Percentiles rank a stretch among this genome's conserved stretches.
Conservation (phyloP, 2,113 vertebrate species). For the Patagioenas fasciata region DNA sequence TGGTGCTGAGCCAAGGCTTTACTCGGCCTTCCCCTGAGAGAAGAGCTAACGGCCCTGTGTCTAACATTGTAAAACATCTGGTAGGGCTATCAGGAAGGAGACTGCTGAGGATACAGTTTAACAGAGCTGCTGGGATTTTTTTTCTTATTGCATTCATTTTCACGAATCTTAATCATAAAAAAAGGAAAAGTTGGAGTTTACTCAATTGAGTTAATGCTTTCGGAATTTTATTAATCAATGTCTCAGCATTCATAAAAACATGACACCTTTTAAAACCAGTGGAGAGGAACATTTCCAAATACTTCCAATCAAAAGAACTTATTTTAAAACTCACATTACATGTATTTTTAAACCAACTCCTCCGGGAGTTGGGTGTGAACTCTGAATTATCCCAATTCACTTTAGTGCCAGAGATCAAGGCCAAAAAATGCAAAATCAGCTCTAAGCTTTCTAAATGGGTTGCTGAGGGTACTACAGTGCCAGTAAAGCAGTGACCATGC, state of each 20-base stretch:
- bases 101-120: constrained; percentile 70
- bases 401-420: constrained; percentile 64
- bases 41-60: constrained; percentile 16
- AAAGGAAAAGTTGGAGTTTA: constrained; percentile 62
- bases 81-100: constrained; percentile 67
- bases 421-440: constrained; percentile 52
- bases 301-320: constrained; percentile 76
- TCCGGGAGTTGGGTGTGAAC: constrained; percentile 66
- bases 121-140: constrained; percentile 73
- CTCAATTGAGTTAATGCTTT: constrained; percentile 78
- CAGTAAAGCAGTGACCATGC: neutral
- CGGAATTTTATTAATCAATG: constrained; percentile 80
- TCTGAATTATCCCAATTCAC: constrained; percentile 74
- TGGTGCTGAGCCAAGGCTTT: constrained; percentile 50
- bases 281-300: constrained; percentile 75
- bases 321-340: constrained; percentile 72
- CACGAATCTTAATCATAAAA: constrained; percentile 60
- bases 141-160: constrained; percentile 76
- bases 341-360: constrained; percentile 65
- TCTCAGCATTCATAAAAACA: constrained; percentile 78
- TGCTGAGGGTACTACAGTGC: neutral
- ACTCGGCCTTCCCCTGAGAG: constrained; percentile 33
- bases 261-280: constrained; percentile 76
- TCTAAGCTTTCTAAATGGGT: neutral
- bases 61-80: constrained; percentile 75